A percentile compares a stretch with the other conserved stretches of the same genome.
These are phyloP conservation scores for Psephotus haematonotus DNA, from an alignment of 2,113 vertebrate genomes.

Conservation along the genomic window DNA sequence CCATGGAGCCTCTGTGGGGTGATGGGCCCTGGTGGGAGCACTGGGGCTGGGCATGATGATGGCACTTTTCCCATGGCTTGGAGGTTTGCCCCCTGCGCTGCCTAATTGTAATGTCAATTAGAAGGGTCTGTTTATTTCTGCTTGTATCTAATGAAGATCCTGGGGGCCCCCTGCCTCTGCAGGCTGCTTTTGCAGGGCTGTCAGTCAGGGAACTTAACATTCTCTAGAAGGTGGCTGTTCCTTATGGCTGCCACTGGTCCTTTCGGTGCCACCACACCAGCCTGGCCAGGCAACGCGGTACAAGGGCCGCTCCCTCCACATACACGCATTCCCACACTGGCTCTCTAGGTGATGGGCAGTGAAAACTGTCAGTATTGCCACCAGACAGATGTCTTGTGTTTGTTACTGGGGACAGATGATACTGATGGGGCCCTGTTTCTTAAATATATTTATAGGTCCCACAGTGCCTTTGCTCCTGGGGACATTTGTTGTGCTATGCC, in stretches of 20 bases:
- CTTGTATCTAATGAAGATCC: neutral
- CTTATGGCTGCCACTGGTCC: neutral
- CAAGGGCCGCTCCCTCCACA: too few relatives aligned
- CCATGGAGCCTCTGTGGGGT: neutral
- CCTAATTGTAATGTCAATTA: neutral
- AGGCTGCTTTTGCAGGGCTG: neutral
- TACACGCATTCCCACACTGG: neutral
- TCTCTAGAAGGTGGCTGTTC: neutral
- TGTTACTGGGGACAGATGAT: neutral
- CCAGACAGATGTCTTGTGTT: neutral
- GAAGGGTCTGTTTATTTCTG: neutral
- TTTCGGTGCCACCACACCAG: neutral
- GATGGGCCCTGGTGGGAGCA: neutral
- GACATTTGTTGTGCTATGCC: neutral
- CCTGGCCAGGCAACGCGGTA: too few relatives aligned
- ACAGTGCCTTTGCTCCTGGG: rapidly evolving
- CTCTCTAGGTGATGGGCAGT: neutral
- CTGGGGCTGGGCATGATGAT: rapidly evolving
- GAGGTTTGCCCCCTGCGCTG: neutral
- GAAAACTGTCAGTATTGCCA: neutral
- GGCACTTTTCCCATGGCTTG: neutral
- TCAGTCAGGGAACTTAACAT: neutral
- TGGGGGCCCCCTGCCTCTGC: neutral
- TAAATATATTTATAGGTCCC: neutral
- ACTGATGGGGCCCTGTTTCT: rapidly evolving